phyloP scores from a whole-genome alignment of 2,113 vertebrate species.

The Carettochelys insculpta region DNA sequence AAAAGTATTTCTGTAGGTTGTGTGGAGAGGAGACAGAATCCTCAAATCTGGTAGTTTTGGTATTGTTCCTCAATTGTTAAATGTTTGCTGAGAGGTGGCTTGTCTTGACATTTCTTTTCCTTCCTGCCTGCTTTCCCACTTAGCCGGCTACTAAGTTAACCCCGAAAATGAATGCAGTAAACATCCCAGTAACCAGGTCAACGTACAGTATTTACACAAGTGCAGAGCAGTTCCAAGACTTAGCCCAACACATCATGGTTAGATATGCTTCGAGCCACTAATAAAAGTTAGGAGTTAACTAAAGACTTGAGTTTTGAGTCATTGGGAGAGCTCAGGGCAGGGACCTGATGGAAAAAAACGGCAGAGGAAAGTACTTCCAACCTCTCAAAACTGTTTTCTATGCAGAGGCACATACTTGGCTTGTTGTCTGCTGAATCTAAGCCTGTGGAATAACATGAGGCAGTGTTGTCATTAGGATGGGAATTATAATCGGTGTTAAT shows the following conservation, averaged over 20 bases:
- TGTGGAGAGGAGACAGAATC: background rate
- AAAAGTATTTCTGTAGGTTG: background rate
- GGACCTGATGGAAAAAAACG: background rate
- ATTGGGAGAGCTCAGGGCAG: background rate
- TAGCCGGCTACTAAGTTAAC: slow-evolving; percentile 22
- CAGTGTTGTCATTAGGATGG: background rate
- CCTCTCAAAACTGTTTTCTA: background rate
- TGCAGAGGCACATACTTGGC: background rate
- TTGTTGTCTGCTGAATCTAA: background rate
- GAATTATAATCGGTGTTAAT: background rate
- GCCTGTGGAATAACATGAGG: background rate
- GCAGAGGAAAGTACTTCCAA: background rate
- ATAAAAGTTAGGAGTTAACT: slow-evolving; percentile 16
- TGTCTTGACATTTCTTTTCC: background rate
- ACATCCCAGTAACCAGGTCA: slow-evolving; percentile 33
- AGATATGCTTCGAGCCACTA: background rate
- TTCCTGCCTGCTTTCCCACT: background rate
- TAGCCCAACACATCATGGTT: background rate
- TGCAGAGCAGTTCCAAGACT: slow-evolving; percentile 32
- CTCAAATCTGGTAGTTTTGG: background rate
- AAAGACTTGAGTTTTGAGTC: slow-evolving; percentile 27
- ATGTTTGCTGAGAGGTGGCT: background rate
- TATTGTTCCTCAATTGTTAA: background rate
- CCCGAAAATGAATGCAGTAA: slow-evolving; percentile 1
- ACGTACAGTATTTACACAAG: slow-evolving; percentile 51